A percentile compares a stretch with the other conserved stretches of the same genome.
Evolutionary conservation across 2,797 vertebrate species (phyloP).

Genomic region (Lacerta bilineata): DNA sequence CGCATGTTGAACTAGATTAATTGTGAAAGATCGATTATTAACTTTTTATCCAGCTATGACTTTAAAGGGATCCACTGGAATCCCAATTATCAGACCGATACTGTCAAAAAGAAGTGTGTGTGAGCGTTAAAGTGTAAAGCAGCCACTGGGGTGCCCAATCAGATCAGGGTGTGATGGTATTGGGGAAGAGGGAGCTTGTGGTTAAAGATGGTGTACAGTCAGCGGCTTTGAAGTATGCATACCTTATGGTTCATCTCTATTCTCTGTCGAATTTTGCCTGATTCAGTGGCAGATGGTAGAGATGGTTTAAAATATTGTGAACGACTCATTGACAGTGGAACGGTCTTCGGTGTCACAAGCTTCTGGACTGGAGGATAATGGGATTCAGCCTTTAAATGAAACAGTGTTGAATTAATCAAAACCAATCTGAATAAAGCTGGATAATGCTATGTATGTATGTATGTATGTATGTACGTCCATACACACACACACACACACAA

Average conservation of each 20-base stretch:
- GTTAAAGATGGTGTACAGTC: background rate
- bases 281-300: slow-evolving; percentile 85
- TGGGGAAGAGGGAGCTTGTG: background rate
- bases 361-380: slow-evolving; percentile 91
- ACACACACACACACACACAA: background rate
- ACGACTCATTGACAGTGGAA: slow-evolving; percentile 83
- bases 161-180: background rate
- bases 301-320: slow-evolving; percentile 93
- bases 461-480: no score
- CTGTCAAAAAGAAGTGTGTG: no score
- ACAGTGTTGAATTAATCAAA: slow-evolving; percentile 54
- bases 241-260: slow-evolving; percentile 86
- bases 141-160: background rate
- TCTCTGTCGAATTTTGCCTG: slow-evolving; percentile 82
- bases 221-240: slow-evolving; percentile 67
- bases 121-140: background rate
- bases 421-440: background rate
- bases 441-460: background rate
- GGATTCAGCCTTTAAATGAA: slow-evolving; percentile 85
- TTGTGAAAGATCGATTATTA: no score
- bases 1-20: no score
- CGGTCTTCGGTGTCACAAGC: slow-evolving; percentile 86
- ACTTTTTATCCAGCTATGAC: no score
- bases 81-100: no score
- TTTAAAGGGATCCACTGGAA: no score